These are phyloP conservation scores for Dioctria rufipes DNA, from an alignment of 2,888 invertebrate species.

Conservation along the genomic window DNA sequence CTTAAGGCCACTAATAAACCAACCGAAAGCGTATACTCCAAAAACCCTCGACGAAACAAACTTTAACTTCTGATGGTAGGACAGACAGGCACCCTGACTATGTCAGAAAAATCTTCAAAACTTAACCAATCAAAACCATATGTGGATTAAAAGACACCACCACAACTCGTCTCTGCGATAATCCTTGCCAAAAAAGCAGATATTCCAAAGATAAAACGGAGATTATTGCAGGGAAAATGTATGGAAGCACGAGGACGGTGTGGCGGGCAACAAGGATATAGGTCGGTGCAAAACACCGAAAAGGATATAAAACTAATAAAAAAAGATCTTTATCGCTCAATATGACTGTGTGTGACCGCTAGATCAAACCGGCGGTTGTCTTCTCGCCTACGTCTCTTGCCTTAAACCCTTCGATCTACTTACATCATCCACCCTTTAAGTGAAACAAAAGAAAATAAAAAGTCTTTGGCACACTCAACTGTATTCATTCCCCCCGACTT, in stretches of 20 bases:
- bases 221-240: conserved; percentile 39
- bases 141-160: conserved; percentile 52
- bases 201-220: conserved; percentile 25
- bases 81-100: conserved; percentile 21
- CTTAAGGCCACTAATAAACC: conserved; percentile 31
- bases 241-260: neutral
- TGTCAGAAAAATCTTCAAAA: conserved; percentile 55
- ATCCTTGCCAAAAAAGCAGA: conserved; percentile 41
- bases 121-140: conserved; percentile 58
- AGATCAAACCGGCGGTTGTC: conserved; percentile 1
- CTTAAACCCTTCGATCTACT: neutral
- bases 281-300: conserved; percentile 11
- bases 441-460: conserved; percentile 44
- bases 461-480: conserved; percentile 49
- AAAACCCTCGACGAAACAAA: conserved; percentile 40
- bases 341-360: conserved; percentile 30
- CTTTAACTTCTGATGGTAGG: conserved; percentile 36
- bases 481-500: conserved; percentile 27
- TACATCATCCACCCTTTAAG: conserved; percentile 23
- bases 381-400: conserved; percentile 5
- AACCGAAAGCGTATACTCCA: neutral
- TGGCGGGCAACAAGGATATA: too few relatives aligned
- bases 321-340: conserved; percentile 56
- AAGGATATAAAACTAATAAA: conserved; percentile 56
- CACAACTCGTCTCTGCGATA: conserved; percentile 7